Percentiles rank a stretch among this genome's conserved stretches.
Conservation (phyloP, 2,113 vertebrate species). For the Oreamnos americanus region DNA sequence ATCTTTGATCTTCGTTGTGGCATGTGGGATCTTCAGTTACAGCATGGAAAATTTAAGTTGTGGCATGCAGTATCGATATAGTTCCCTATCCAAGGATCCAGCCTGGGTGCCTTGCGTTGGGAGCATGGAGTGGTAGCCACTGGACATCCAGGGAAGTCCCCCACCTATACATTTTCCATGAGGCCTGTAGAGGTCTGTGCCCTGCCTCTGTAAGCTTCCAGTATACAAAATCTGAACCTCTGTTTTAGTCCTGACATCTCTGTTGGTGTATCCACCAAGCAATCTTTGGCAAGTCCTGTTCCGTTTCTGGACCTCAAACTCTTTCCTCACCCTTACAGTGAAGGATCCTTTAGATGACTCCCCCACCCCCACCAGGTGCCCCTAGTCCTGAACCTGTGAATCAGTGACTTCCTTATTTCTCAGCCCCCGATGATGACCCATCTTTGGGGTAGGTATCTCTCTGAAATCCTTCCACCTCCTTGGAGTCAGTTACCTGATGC, state of each 20-base stretch:
- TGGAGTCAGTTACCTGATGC: constrained; percentile 11
- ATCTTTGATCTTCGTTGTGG: background rate
- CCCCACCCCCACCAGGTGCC: background rate
- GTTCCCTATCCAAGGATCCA: background rate
- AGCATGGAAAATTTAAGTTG: background rate
- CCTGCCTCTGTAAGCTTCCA: background rate
- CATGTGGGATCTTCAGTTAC: background rate
- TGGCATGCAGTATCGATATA: background rate
- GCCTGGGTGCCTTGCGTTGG: background rate
- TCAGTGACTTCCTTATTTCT: background rate
- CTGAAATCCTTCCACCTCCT: constrained; percentile 20
- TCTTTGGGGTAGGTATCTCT: background rate
- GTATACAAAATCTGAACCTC: background rate
- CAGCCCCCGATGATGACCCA: background rate
- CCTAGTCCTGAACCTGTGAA: background rate
- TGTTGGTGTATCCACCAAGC: background rate
- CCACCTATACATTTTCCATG: background rate
- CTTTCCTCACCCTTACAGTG: background rate
- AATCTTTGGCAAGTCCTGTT: background rate
- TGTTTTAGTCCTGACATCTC: background rate
- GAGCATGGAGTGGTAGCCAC: background rate
- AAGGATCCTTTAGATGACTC: background rate
- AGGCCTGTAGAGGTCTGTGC: background rate
- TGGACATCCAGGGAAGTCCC: background rate
- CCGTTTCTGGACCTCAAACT: background rate